A percentile compares a stretch with the other conserved stretches of the same genome.
Evolutionary conservation across 1,140 invertebrate species (phyloP).

Genomic region (Neuroterus valhalla): DNA sequence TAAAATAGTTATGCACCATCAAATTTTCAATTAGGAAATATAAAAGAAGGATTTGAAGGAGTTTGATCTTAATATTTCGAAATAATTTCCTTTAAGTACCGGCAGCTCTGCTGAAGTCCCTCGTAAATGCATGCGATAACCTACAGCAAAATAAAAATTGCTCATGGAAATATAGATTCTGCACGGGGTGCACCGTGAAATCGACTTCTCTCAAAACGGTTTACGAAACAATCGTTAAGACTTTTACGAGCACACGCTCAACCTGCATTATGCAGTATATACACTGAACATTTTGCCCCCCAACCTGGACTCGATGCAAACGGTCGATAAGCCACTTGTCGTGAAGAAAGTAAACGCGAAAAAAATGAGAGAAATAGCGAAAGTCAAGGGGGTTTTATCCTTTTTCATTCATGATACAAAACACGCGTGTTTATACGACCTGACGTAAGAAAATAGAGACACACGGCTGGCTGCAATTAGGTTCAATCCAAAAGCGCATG

Average conservation of each 20-base stretch:
- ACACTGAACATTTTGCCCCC: constrained; percentile 36
- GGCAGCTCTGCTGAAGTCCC: background rate
- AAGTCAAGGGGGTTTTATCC: background rate
- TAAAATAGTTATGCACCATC: too few relatives aligned
- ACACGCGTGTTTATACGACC: too few relatives aligned
- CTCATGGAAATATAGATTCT: constrained; percentile 18
- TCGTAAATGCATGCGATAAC: background rate
- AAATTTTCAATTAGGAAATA: background rate
- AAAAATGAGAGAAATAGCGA: background rate
- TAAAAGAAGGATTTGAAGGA: background rate
- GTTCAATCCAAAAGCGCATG: too few relatives aligned
- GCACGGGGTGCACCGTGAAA: constrained; percentile 35
- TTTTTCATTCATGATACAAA: too few relatives aligned
- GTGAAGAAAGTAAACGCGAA: background rate
- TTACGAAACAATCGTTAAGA: constrained; percentile 58
- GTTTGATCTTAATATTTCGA: background rate
- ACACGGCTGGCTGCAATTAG: too few relatives aligned
- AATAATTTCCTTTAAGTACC: background rate
- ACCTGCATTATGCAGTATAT: constrained; percentile 43
- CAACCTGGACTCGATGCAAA: constrained; percentile 12
- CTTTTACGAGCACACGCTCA: constrained; percentile 57
- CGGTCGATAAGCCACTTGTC: constrained; percentile 45
- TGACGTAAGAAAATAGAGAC: too few relatives aligned
- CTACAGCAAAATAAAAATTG: background rate
- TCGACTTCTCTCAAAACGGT: constrained; percentile 45